Evolutionary conservation across 1,140 invertebrate genomes (phyloP).

Genomic region (Ruditapes philippinarum): DNA sequence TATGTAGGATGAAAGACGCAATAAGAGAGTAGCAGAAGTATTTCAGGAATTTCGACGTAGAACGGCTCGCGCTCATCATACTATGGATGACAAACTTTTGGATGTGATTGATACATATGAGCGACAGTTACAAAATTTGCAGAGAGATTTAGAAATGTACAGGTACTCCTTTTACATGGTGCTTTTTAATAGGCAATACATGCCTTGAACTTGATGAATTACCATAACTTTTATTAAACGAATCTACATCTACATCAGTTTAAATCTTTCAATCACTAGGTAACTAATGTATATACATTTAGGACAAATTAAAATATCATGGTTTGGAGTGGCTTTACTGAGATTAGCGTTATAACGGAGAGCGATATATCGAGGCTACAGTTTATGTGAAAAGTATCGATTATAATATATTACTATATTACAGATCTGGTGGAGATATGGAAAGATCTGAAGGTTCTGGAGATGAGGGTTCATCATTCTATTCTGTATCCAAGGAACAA

Average conservation of each 20-base stretch:
- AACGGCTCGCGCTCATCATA: constrained; percentile 77
- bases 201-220: too few relatives aligned
- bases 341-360: too few relatives aligned
- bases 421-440: constrained; percentile 38
- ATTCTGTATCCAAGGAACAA: constrained; percentile 41
- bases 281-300: too few relatives aligned
- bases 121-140: constrained; percentile 78
- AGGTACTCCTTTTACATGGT: constrained; percentile 68
- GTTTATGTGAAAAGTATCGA: too few relatives aligned
- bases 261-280: too few relatives aligned
- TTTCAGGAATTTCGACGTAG: constrained; percentile 82
- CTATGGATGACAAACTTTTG: constrained; percentile 83
- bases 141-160: constrained; percentile 78
- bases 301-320: too few relatives aligned
- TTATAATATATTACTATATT: not conserved
- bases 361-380: too few relatives aligned
- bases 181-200: too few relatives aligned
- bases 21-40: constrained; percentile 77
- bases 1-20: constrained; percentile 79
- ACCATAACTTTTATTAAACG: too few relatives aligned
- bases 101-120: constrained; percentile 85
- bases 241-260: too few relatives aligned
- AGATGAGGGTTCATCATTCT: constrained; percentile 40
- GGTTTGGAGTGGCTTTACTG: too few relatives aligned
- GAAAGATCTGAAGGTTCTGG: constrained; percentile 20